These are phyloP conservation scores for Lithophane leautieri DNA, from an alignment of 2,888 invertebrate species.

Conservation along the genomic window DNA sequence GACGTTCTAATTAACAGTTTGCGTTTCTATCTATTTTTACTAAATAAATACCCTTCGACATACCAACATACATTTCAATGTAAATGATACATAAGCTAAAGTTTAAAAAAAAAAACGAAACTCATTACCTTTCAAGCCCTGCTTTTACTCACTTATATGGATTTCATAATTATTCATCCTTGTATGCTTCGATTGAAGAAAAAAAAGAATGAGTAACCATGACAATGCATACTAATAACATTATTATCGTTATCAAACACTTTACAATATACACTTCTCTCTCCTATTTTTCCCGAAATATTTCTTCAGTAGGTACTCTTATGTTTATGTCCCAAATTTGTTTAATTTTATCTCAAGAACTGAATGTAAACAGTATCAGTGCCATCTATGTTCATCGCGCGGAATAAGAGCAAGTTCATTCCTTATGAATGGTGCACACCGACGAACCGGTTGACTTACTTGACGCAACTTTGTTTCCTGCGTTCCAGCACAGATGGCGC, in stretches of 20 bases:
- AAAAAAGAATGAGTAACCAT: neutral
- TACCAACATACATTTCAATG: slow-evolving; percentile 10
- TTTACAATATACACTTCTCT: neutral
- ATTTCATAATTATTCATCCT: neutral
- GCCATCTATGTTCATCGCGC: slow-evolving; percentile 72
- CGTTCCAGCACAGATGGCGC: slow-evolving; percentile 64
- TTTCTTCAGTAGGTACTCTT: neutral
- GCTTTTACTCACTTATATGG: no score
- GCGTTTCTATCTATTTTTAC: neutral
- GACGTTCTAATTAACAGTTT: neutral
- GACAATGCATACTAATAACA: neutral
- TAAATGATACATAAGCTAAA: neutral
- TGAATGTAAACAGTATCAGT: slow-evolving; percentile 49
- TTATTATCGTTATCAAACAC: neutral
- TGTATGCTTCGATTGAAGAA: neutral
- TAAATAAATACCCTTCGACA: neutral
- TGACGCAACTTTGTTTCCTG: slow-evolving; percentile 53
- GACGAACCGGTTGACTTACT: slow-evolving; percentile 8
- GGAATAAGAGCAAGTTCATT: slow-evolving; percentile 44
- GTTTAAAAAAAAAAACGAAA: no score
- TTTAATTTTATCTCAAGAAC: neutral
- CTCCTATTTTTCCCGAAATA: neutral
- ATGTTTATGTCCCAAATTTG: neutral
- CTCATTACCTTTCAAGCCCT: neutral
- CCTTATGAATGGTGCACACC: slow-evolving; percentile 1